Base-by-base conservation (phyloP, 2,888 invertebrate genomes). In the Bombyx huttoni region DNA sequence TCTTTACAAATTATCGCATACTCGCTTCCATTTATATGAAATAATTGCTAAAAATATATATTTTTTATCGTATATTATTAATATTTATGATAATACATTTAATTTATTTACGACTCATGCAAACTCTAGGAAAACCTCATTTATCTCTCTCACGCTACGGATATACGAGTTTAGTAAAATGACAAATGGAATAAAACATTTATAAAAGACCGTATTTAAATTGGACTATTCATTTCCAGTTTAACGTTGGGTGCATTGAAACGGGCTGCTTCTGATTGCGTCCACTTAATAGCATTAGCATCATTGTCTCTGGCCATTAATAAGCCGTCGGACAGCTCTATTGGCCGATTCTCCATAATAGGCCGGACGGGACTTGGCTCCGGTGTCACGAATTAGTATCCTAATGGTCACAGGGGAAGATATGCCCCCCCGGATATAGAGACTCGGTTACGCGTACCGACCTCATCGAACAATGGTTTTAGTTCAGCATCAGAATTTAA, bases 221-320 rank as follows among this genome's bases (percentile, higher is more conserved):
- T 58, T 54, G 51, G 50, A 51, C 51, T 52, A 60, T 47, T 24
- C 24, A 50, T 47, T n/a, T 63, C 65, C 64, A 67, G 68, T 1
- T 24, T 24, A 24, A 24, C 5, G 24, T 70, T 71, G 69, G 70
- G 66, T 67, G 68, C 71, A 68, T 69, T 74, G 71, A 74, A 77
- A 64, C 65, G 63, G 64, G 57, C 63, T 63, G 70, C 67, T 67
- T 70, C 72, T 68, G 71, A 75, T 75, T 68, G 65, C 67, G 68
- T 71, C 71, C 75, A 75, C 77, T 81, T 86, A 81, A 87, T 86
- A 78, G 77, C 80, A 79, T 84, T 82, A 82, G 76, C 73, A 72
- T 81, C 78, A 83, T 84, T 85, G 85, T 83, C 80, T 75, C 68
- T 59, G 64, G 70, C 75, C 82, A 80, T 88, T 86, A 85, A 87